Conservation (phyloP, 2,113 vertebrate species). For the Butorides virescens region DNA sequence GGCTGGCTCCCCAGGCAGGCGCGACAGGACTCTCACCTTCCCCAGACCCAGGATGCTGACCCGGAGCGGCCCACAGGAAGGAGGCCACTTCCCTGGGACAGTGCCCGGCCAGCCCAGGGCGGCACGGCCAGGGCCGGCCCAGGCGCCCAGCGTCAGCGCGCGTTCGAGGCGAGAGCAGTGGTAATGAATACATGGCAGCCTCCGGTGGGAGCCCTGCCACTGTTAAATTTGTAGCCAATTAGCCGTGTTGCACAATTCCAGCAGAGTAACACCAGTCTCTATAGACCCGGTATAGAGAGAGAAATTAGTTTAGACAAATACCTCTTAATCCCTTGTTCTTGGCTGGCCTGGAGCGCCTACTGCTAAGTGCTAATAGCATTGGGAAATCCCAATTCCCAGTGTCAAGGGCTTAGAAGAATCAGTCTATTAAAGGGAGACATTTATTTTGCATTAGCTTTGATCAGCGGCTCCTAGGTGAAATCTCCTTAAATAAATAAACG, state of each 20-base stretch:
- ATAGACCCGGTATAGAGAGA: conserved; percentile 74
- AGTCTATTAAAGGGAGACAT: conserved; percentile 73
- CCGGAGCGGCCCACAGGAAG: fast-evolving
- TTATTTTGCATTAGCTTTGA: conserved; percentile 75
- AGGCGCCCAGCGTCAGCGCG: background rate
- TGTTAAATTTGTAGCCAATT: conserved; percentile 83
- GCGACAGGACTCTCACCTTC: background rate
- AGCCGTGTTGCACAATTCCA: conserved; percentile 79
- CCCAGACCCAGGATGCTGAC: too few relatives aligned
- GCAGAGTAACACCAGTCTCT: conserved; percentile 80
- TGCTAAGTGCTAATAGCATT: conserved; percentile 77
- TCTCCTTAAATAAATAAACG: conserved; percentile 64
- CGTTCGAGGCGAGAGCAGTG: background rate
- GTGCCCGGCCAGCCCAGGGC: background rate
- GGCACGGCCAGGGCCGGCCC: background rate
- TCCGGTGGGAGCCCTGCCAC: conserved; percentile 73
- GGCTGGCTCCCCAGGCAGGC: background rate
- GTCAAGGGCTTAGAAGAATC: conserved; percentile 76
- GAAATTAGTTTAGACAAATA: conserved; percentile 85
- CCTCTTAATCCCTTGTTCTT: conserved; percentile 81
- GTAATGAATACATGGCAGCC: conserved; percentile 26
- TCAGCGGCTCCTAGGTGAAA: conserved; percentile 68
- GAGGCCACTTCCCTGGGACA: background rate
- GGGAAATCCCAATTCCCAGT: conserved; percentile 80
- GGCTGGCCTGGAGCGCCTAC: conserved; percentile 74